A percentile compares a stretch with the other conserved stretches of the same genome.
These are phyloP conservation scores for Chironomus tentans DNA, from an alignment of 2,888 invertebrate genomes.

Conservation along the genomic window DNA sequence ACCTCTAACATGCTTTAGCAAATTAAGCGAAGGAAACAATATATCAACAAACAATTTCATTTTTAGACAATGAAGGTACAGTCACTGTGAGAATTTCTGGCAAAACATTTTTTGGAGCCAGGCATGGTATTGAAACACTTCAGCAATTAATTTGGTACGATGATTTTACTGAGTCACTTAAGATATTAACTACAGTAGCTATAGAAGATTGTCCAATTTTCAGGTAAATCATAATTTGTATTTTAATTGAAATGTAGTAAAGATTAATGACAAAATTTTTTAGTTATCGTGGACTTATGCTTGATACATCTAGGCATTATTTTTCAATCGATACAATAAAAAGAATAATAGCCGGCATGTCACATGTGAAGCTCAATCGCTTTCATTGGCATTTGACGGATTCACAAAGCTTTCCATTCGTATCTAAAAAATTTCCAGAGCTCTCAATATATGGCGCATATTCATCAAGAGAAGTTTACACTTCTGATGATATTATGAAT, in stretches of 20 bases:
- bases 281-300: conserved; percentile 70
- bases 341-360: conserved; percentile 77
- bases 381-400: conserved; percentile 91
- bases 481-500: conserved; percentile 58
- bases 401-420: conserved; percentile 89
- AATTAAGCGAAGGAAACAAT: no score
- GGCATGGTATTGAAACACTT: conserved; percentile 68
- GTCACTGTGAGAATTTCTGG: conserved; percentile 56
- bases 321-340: conserved; percentile 64
- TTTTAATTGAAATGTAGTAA: neutral
- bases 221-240: conserved; percentile 31
- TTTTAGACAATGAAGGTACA: conserved; percentile 35
- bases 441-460: conserved; percentile 78
- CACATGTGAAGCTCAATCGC: conserved; percentile 79
- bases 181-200: conserved; percentile 54
- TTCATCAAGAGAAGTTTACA: conserved; percentile 67
- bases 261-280: no score
- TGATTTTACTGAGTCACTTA: conserved; percentile 53
- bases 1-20: no score
- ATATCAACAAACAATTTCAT: no score
- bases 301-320: conserved; percentile 88
- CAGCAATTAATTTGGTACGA: conserved; percentile 74
- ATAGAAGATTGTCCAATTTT: conserved; percentile 69
- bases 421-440: conserved; percentile 64
- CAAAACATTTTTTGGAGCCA: conserved; percentile 64